phyloP scores from a whole-genome alignment of 2,888 invertebrate species.

The Aphidoletes aphidimyza region DNA sequence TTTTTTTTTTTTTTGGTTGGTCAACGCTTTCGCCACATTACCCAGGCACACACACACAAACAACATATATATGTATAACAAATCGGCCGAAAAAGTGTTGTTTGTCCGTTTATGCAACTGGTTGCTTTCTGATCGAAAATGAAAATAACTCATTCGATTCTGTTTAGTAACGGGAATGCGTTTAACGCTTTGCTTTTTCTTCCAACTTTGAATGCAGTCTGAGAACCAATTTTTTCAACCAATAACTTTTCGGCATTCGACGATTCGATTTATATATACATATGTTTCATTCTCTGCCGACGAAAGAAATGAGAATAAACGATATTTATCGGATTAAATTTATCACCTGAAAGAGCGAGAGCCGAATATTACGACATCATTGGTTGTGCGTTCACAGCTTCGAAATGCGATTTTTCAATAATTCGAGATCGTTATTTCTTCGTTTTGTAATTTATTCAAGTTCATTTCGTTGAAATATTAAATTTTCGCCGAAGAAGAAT shows the following conservation, averaged over 20 bases:
- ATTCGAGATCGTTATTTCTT: not conserved
- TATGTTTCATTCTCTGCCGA: not conserved
- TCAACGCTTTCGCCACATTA: not conserved
- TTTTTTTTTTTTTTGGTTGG: not conserved
- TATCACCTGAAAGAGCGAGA: constrained; percentile 28
- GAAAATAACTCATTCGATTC: not conserved
- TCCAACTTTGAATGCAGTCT: not conserved
- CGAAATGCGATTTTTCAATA: constrained; percentile 8
- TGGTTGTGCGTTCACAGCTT: not conserved
- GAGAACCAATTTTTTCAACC: constrained; percentile 17
- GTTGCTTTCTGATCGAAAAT: not conserved
- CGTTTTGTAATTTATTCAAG: constrained; percentile 10
- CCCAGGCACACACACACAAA: no score
- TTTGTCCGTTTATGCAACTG: constrained; percentile 1
- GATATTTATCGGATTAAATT: constrained; percentile 33
- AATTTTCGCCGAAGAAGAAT: not conserved
- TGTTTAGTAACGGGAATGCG: constrained; percentile 8
- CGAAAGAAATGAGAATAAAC: not conserved
- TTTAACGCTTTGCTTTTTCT: not conserved
- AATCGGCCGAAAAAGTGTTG: not conserved
- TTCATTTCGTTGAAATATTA: not conserved
- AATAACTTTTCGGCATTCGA: not conserved
- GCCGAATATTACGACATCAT: not conserved
- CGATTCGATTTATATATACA: no score
- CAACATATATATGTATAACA: not conserved